Base-by-base conservation (phyloP, 2,113 vertebrate genomes). In the Microtus montanus region DNA sequence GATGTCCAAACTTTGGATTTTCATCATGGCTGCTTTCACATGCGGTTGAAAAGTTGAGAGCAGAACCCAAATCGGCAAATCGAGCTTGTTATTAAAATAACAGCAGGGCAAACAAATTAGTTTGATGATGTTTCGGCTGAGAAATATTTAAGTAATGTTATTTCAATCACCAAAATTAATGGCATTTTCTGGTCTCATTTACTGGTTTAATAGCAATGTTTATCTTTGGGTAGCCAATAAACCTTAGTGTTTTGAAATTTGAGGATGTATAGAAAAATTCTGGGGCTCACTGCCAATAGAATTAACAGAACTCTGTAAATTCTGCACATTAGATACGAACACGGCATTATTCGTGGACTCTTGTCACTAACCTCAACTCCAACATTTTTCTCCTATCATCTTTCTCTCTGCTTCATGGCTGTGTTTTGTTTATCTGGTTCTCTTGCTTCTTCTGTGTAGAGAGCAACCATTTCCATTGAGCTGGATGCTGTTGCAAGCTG, bases 161-260 rank as follows among this genome's bases (percentile, higher is more conserved):
- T 85, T 92, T 71, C 58, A 41, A 88, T 90, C 89, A 64, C 3
- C 52, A 95, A 85, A 89, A 86, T 92, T 83, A 82, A 82, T 68
- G 86, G 54, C n/a, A 73, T 19, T 66, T 61, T 90, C 35, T 64
- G 15, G 26, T 94, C 74, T 94, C 54, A 10, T 20, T 49, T 93
- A n/a, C n/a, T 75, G 70, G 87, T 86, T 86, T 82, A 92, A 66
- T 82, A 35, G 66, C 33, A 70, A 35, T 41, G 26, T 73, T 89
- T 84, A 68, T 80, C 35, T 35, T 85, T 44, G 52, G 38, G 77
- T 28, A n/a, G 35, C 5, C 38, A 82, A 52, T 17, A 52, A 15
- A 77, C 14, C 68, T 85, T 33, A 44, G 44, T 17, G 41, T 84
- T 75, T 64, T 90, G 11, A 82, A 85, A 88, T 64, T 63, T 89